Conservation (phyloP, 1,140 invertebrate species). For the Penaeus chinensis region DNA sequence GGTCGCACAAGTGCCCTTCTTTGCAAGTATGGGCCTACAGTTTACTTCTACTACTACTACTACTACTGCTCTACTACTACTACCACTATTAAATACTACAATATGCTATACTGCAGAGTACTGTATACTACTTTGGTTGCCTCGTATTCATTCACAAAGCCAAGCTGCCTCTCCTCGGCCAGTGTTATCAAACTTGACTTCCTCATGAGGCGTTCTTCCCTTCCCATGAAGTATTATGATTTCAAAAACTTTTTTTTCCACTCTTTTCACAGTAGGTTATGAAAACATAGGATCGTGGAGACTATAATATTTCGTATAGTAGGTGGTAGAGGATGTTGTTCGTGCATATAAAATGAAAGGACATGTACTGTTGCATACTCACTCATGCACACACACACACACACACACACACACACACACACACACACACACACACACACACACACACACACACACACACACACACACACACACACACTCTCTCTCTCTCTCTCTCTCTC, state of each 20-base stretch:
- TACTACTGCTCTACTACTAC: not conserved
- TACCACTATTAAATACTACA: not conserved
- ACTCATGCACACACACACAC: no score
- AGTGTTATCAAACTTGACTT: not conserved
- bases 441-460: no score
- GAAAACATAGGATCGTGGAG: no score
- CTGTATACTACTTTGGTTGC: not conserved
- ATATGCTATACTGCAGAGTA: not conserved
- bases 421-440: no score
- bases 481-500: rapidly evolving
- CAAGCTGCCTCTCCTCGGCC: no score
- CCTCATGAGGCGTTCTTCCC: not conserved
- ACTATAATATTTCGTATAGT: no score
- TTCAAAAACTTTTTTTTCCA: not conserved
- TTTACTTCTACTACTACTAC: not conserved
- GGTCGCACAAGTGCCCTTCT: constrained; percentile 81
- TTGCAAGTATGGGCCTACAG: constrained; percentile 82
- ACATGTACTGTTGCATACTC: no score
- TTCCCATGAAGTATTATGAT: not conserved
- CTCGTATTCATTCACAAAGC: not conserved
- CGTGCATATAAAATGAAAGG: not conserved
- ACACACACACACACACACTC: no score
- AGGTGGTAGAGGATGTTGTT: not conserved
- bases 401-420: no score
- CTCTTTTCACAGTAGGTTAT: not conserved